Evolutionary conservation across 2,113 vertebrate genomes (phyloP).

Genomic region (Chionodraco myersi): DNA sequence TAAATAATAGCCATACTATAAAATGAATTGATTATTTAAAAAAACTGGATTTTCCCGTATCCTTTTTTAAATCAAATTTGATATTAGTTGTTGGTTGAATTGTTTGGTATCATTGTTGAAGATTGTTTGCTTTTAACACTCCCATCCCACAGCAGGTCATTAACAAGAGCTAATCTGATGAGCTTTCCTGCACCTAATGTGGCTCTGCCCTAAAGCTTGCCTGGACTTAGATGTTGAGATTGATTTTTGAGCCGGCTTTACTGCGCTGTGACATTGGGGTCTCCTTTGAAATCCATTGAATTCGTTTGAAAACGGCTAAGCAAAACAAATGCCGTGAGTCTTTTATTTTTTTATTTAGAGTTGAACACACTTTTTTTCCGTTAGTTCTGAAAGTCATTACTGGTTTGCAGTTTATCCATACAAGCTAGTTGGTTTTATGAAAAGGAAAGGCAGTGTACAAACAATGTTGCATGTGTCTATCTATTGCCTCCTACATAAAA

Average conservation of each 20-base stretch:
- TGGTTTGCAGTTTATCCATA: background rate
- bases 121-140: background rate
- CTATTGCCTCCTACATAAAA: conserved; percentile 15
- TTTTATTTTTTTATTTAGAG: conserved; percentile 18
- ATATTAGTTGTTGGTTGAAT: background rate
- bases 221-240: conserved; percentile 27
- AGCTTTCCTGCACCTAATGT: conserved; percentile 6
- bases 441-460: conserved; percentile 2
- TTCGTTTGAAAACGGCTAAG: conserved; percentile 36
- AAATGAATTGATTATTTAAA: too few relatives aligned
- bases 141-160: conserved; percentile 21
- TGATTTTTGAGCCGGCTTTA: conserved; percentile 36
- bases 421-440: background rate
- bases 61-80: background rate
- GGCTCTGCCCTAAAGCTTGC: conserved; percentile 25
- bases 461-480: background rate
- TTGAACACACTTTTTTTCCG: background rate
- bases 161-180: conserved; percentile 32
- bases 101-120: background rate
- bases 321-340: background rate
- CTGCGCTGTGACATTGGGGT: conserved; percentile 24
- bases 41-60: background rate
- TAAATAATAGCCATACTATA: background rate
- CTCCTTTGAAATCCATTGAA: conserved; percentile 1
- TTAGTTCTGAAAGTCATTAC: background rate